phyloP scores from a whole-genome alignment of 35 echinoderm and acorn worm species.

The Stichopus chloronotus region DNA sequence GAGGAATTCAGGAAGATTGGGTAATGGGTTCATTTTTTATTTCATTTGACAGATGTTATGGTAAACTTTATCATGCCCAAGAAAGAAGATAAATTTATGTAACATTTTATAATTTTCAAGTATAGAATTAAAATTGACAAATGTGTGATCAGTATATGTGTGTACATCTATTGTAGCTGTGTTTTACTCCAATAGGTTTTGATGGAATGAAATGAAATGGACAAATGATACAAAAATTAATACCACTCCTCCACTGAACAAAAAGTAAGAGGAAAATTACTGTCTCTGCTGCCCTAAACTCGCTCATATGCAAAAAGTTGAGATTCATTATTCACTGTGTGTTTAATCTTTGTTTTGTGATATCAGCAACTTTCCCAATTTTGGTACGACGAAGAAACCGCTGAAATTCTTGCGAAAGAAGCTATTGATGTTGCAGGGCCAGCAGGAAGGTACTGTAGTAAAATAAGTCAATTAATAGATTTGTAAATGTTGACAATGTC shows the following conservation, averaged over 20 bases:
- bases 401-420: conserved; percentile 69
- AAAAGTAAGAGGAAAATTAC: too few species aligned
- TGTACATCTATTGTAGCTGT: too few species aligned
- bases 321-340: too few species aligned
- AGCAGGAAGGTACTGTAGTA: conserved; percentile 67
- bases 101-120: background rate
- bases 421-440: conserved; percentile 47
- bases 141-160: too few species aligned
- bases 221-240: too few species aligned
- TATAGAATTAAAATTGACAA: background rate
- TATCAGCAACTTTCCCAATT: conserved; percentile 80
- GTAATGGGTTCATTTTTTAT: conserved; percentile 11
- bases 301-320: too few species aligned
- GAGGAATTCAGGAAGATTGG: conserved; percentile 66
- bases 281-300: too few species aligned
- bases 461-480: background rate
- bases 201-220: too few species aligned
- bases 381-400: conserved; percentile 86
- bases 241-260: too few species aligned
- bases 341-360: too few species aligned
- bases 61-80: too few species aligned
- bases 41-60: background rate
- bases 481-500: background rate
- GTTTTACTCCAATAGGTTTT: too few species aligned
- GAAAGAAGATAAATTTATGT: background rate